Base-by-base conservation (phyloP, 2,113 vertebrate genomes). In the Mus spicilegus region DNA sequence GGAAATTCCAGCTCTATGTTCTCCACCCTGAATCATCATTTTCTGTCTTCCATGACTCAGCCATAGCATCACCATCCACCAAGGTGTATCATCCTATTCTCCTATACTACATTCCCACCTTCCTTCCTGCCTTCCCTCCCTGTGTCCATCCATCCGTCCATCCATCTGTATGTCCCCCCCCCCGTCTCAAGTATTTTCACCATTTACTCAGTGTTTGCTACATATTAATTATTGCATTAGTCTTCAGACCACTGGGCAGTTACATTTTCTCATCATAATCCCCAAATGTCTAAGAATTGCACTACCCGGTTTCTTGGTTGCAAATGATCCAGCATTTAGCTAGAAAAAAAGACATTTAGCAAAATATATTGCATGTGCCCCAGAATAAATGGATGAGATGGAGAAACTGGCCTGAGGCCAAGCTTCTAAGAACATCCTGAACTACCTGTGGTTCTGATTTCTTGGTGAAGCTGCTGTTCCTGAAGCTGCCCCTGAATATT, bases 281-380 rank as follows among this genome's bases (percentile, higher is more conserved):
- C 42, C 10, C 51, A 85, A 65, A 94, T 87, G 33, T 49, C 49
- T 80, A 63, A 87, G 69, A 63, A 95, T 76, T 12, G 1, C 75
- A 61, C 61, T 61, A 67, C 51, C 46, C 12, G 28, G 6, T 28
- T 91, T 93, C 80, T 93, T 36, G 30, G 84, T 51, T 94, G 69
- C 77, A 96, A 93, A 85, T 65, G 80, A 69, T 49, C 94, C 49
- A 75, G 58, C 30, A 33, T 19, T 61, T 49, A 77, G 58, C 26
- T 70, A 78, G 65, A 30, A 82, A 94, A 81, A 96, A 80, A 89
- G 54, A 87, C 51, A 93, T 28, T 94, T 49, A 76, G 36, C 69
- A 87, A 61, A 88, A 87, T 82, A n/a, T 63, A 72, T 49, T 63
- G 28, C 72, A 39, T 39, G 51, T 36, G 3, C 67, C 73, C 56